Percentiles rank a stretch among this genome's conserved stretches.
These are phyloP conservation scores for Poecilobothrus nobilitatus DNA, from an alignment of 2,888 invertebrate genomes.

Conservation along the genomic window DNA sequence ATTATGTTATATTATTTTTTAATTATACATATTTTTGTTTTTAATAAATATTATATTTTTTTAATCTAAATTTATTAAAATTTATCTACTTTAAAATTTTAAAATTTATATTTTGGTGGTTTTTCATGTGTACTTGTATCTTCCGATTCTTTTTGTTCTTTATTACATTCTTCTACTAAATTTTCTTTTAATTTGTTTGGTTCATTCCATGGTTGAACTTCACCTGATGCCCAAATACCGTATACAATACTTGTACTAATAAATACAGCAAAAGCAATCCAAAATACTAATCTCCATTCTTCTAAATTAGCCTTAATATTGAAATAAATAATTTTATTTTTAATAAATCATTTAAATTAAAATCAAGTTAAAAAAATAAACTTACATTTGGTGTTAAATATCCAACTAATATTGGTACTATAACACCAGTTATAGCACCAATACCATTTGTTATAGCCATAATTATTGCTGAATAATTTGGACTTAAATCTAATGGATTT, in stretches of 20 bases:
- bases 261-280: constrained; percentile 65
- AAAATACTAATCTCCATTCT: constrained; percentile 73
- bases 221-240: constrained; percentile 61
- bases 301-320: constrained; percentile 48
- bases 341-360: constrained; percentile 14
- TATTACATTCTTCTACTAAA: constrained; percentile 18
- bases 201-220: constrained; percentile 69
- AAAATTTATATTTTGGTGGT: too few relatives aligned
- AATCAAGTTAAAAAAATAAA: constrained; percentile 26
- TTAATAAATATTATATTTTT: too few relatives aligned
- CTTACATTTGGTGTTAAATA: constrained; percentile 57
- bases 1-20: too few relatives aligned
- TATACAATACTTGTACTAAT: constrained; percentile 60
- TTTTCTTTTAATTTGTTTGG: constrained; percentile 16
- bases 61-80: too few relatives aligned
- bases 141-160: not conserved
- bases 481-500: constrained; percentile 57
- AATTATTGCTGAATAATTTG: constrained; percentile 55
- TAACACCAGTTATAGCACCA: constrained; percentile 61
- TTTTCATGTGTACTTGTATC: too few relatives aligned
- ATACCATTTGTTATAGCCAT: constrained; percentile 65
- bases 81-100: too few relatives aligned
- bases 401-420: constrained; percentile 60
- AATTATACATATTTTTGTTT: too few relatives aligned
- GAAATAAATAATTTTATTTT: not conserved